Evolutionary conservation across 2,888 invertebrate genomes (phyloP), one percentile per base, ranked within the genome.

Genomic region (Selenia dentaria): DNA sequence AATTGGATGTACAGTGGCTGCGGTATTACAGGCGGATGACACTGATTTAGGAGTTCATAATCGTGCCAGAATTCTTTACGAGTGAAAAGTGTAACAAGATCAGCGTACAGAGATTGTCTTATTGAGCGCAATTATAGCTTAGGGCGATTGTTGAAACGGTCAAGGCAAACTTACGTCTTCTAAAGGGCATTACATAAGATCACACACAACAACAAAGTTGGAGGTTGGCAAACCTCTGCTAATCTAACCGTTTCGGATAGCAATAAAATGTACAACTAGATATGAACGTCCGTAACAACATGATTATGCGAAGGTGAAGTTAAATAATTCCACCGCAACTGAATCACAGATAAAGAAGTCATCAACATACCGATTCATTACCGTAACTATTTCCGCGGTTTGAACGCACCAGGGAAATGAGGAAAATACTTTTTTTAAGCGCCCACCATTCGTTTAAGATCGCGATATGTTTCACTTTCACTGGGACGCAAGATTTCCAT

Each of bases 331-430:
- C 10, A 32, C 6, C 37, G 35, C 45, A 48, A 53, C 37, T 35
- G 37, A 40, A 46, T 50, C 41, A 43, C 34, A 46, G 51, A 56
- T 57, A 62, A 61, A 61, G 64, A 62, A 62, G 32, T 27, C 32
- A 41, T 41, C 41, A 47, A 50, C 46, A 48, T 46, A 51, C 51
- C 47, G 58, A 67, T 50, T 60, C 62, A 63, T 58, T 43, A 61
- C 59, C 62, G 69, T 74, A 68, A 70, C 66, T 52, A 61, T 71
- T 82, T 83, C 83, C 85, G 78, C 70, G 71, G 74, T 67, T 60
- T 59, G 61, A 46, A 39, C 20, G 25, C 33, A 57, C 47, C 53
- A 65, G 69, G 76, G 73, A 80, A 83, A 81, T 69, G 63, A 69
- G 72, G 78, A 78, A 83, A 79, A 76, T 57, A 11, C 54, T 50